Base-by-base conservation (phyloP, 53 echinoderm and acorn worm species). In the Arbacia lixula region DNA sequence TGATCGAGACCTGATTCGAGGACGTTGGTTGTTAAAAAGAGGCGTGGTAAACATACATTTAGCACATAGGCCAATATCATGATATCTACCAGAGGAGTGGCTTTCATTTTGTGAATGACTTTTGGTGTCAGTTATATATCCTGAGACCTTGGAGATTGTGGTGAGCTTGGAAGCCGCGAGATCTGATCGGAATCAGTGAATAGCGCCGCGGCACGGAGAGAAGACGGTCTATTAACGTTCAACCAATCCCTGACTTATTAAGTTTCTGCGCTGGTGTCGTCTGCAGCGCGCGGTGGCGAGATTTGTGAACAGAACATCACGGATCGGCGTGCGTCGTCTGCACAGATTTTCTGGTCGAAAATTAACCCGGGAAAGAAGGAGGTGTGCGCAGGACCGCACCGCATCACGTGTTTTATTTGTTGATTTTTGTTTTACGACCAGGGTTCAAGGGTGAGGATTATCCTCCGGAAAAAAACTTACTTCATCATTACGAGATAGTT, bases 161-260 rank as follows among this genome's bases (percentile, higher is more conserved):
- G n/a, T n/a, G n/a, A n/a, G n/a, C n/a, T n/a, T n/a, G n/a, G n/a
- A n/a, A n/a, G n/a, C n/a, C n/a, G n/a, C n/a, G n/a, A n/a, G n/a
- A n/a, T n/a, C n/a, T n/a, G n/a, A n/a, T n/a, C n/a, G n/a, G n/a
- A n/a, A n/a, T n/a, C n/a, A n/a, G n/a, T n/a, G n/a, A n/a, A n/a
- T n/a, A n/a, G n/a, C n/a, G n/a, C n/a, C n/a, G n/a, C n/a, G n/a
- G n/a, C n/a, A n/a, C n/a, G n/a, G n/a, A n/a, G n/a, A n/a, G n/a
- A n/a, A n/a, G 30, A 20, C 32, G 41, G 54, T 31, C 55, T 76
- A 76, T 76, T 76, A 76, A 76, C 76, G 53, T 76, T 76, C 58
- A 77, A 77, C 78, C 40, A 58, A 57, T 57, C 49, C 78, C 60
- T 77, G 78, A 77, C 78, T 77, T 77, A 77, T 77, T 77, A 77